Percentiles rank a stretch among this genome's conserved stretches.
Evolutionary conservation across 1,140 invertebrate genomes (phyloP).

Genomic region (Zaprionus ornatus): DNA sequence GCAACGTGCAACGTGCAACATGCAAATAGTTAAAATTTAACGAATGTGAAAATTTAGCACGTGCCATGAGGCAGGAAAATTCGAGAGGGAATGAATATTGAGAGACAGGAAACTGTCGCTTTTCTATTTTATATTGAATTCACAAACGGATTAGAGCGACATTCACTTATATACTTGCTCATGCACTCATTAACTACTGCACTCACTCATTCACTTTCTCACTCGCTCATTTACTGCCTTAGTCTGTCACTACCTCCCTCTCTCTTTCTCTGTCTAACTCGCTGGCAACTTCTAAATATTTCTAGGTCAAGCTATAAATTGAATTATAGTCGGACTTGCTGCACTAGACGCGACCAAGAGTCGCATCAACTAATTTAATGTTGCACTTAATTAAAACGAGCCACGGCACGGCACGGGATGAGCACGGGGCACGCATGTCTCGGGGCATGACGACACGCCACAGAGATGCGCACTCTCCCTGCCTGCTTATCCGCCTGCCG

Average conservation of each 20-base stretch:
- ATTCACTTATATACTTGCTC: conserved; percentile 17
- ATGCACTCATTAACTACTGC: too few relatives aligned
- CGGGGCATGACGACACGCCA: conserved; percentile 48
- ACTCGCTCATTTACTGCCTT: conserved; percentile 20
- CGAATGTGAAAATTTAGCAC: conserved; percentile 22
- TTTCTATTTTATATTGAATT: too few relatives aligned
- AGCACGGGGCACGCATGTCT: conserved; percentile 56
- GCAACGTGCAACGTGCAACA: conserved; percentile 39
- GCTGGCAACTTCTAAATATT: conserved; percentile 56
- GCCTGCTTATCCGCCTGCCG: not conserved
- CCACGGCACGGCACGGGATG: conserved; percentile 21
- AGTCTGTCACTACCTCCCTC: too few relatives aligned
- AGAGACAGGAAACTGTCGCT: conserved; percentile 18
- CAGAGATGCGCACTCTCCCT: conserved; percentile 5
- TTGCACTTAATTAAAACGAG: conserved; percentile 78
- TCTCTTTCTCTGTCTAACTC: too few relatives aligned
- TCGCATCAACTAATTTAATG: conserved; percentile 75
- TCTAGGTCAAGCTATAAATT: conserved; percentile 78
- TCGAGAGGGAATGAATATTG: conserved; percentile 5
- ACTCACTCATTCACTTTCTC: not conserved
- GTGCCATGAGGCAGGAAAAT: conserved; percentile 39
- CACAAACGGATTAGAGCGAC: conserved; percentile 15
- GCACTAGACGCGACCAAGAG: conserved; percentile 42
- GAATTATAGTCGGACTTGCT: conserved; percentile 55
- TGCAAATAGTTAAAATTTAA: conserved; percentile 57